Conservation (phyloP, 64 coral and sea anemone species). For the Pachyseris speciosa region DNA sequence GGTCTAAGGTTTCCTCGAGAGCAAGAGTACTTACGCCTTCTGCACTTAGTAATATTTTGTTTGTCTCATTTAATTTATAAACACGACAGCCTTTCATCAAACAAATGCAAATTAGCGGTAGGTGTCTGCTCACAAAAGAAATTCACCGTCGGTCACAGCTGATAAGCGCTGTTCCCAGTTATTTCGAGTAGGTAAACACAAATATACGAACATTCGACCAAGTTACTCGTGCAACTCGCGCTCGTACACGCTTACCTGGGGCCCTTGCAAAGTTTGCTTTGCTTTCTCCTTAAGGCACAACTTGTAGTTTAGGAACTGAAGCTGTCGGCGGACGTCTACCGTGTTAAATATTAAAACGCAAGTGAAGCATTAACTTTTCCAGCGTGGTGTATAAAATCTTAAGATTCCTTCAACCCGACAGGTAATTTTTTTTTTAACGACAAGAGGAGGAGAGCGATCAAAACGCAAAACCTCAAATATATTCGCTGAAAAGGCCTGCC, state of each 20-base stretch:
- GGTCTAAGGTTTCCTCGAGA: background rate
- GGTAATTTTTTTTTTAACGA: background rate
- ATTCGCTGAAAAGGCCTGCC: background rate
- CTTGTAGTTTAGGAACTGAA: background rate
- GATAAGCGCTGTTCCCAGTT: constrained; percentile 40
- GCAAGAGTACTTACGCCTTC: background rate
- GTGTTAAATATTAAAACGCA: background rate
- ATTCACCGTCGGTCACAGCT: constrained; percentile 2
- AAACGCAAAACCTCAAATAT: background rate
- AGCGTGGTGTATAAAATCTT: background rate
- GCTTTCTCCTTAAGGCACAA: background rate
- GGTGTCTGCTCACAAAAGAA: constrained; percentile 37
- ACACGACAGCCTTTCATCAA: constrained; percentile 32
- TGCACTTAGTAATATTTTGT: constrained; percentile 30
- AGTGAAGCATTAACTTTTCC: background rate
- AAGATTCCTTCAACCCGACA: background rate
- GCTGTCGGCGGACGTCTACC: background rate
- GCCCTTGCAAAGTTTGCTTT: background rate
- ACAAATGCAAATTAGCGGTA: constrained; percentile 50
- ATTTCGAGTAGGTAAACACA: constrained; percentile 14
- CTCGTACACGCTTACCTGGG: background rate
- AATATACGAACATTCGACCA: background rate
- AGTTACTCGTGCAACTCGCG: background rate
- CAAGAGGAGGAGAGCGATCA: background rate
- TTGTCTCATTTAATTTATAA: constrained; percentile 52